Evolutionary conservation across 2,888 invertebrate species (phyloP).

Genomic region (Eupithecia exiguata): DNA sequence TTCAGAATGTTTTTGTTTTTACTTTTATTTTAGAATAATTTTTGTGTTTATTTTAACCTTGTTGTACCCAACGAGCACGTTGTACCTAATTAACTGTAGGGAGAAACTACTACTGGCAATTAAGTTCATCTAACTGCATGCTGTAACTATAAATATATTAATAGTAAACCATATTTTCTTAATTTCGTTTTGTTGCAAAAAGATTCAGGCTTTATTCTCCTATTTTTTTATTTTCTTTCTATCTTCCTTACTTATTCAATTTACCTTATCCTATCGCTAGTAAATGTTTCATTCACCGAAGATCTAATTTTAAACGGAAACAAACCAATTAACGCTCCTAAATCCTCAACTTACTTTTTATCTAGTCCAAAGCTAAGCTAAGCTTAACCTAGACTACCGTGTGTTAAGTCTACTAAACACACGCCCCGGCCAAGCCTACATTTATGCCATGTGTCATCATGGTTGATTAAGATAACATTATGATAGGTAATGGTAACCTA

Average conservation of each 20-base stretch:
- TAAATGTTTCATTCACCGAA: background rate
- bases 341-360: background rate
- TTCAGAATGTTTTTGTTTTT: background rate
- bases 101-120: too few species aligned
- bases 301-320: background rate
- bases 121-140: too few species aligned
- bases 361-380: background rate
- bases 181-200: background rate
- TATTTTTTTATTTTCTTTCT: background rate
- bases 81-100: too few species aligned
- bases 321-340: background rate
- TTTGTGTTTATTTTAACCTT: background rate
- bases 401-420: too few species aligned
- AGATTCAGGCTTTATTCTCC: background rate
- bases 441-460: background rate
- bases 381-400: background rate
- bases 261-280: background rate
- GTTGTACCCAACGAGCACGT: too few species aligned
- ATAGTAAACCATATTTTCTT: too few species aligned
- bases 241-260: background rate
- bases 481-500: background rate
- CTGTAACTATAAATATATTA: too few species aligned
- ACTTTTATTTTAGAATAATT: background rate
- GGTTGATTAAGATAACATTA: background rate
- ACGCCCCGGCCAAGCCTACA: conserved; percentile 1